Evolutionary conservation across 2,113 vertebrate species (phyloP).

Genomic region (Coturnix japonica): DNA sequence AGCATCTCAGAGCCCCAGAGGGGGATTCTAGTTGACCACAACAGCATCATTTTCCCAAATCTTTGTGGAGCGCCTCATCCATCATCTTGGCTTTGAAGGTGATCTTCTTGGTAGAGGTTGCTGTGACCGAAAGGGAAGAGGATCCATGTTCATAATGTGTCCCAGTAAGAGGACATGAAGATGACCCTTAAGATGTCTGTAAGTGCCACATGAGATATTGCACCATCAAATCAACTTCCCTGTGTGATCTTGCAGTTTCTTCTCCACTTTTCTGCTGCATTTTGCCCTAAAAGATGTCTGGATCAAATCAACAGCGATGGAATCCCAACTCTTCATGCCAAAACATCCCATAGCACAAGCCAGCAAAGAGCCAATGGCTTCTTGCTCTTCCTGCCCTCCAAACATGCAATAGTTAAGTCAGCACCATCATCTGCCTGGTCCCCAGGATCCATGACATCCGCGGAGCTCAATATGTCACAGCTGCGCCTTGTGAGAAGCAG

Average conservation of each 20-base stretch:
- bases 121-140: background rate
- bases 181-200: too few relatives aligned
- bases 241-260: background rate
- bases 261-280: fast-evolving
- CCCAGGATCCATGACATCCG: background rate
- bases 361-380: background rate
- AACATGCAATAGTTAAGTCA: background rate
- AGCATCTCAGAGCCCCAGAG: background rate
- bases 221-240: fast-evolving
- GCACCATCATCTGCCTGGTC: background rate
- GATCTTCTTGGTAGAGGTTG: background rate
- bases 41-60: background rate
- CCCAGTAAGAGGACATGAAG: background rate
- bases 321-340: background rate
- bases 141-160: background rate
- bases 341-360: background rate
- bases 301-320: background rate
- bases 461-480: fast-evolving
- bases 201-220: background rate
- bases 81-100: fast-evolving
- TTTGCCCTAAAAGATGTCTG: background rate
- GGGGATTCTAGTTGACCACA: background rate
- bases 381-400: background rate
- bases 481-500: background rate
- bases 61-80: background rate